phyloP scores from a whole-genome alignment of 2,888 invertebrate genomes.

The Eilema caniola region DNA sequence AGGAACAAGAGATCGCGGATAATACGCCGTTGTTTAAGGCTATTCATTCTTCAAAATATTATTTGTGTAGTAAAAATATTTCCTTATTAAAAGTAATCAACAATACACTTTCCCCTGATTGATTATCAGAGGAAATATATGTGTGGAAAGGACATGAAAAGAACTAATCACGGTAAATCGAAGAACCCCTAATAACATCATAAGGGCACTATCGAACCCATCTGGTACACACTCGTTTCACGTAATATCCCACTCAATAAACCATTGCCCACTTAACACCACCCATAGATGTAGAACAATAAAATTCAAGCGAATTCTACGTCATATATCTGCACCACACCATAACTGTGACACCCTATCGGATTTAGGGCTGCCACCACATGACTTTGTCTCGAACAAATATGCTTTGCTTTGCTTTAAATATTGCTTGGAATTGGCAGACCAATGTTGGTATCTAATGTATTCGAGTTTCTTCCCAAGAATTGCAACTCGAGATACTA shows the following conservation, averaged over 20 bases:
- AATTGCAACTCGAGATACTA: too few species aligned
- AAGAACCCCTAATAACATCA: background rate
- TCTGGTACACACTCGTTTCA: background rate
- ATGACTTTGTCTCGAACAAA: background rate
- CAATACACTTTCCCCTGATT: background rate
- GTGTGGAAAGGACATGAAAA: background rate
- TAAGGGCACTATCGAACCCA: background rate
- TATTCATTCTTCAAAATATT: too few species aligned
- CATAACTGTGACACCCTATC: constrained; percentile 21
- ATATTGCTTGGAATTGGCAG: background rate
- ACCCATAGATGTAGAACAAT: constrained; percentile 48
- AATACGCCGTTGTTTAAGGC: too few species aligned
- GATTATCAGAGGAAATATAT: too few species aligned
- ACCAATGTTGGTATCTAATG: too few species aligned
- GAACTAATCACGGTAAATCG: background rate
- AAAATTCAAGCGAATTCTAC: constrained; percentile 41
- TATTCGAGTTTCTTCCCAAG: too few species aligned
- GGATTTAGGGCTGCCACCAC: constrained; percentile 8
- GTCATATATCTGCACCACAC: constrained; percentile 22
- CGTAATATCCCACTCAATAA: constrained; percentile 27
- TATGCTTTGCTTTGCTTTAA: background rate
- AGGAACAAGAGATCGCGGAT: too few species aligned
- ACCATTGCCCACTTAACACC: constrained; percentile 35
- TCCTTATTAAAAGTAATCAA: too few species aligned
- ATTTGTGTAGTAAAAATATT: too few species aligned